A percentile compares a stretch with the other conserved stretches of the same genome.
These are phyloP conservation scores for Diachasmimorpha longicaudata DNA, from an alignment of 1,140 invertebrate genomes.

Conservation along the genomic window DNA sequence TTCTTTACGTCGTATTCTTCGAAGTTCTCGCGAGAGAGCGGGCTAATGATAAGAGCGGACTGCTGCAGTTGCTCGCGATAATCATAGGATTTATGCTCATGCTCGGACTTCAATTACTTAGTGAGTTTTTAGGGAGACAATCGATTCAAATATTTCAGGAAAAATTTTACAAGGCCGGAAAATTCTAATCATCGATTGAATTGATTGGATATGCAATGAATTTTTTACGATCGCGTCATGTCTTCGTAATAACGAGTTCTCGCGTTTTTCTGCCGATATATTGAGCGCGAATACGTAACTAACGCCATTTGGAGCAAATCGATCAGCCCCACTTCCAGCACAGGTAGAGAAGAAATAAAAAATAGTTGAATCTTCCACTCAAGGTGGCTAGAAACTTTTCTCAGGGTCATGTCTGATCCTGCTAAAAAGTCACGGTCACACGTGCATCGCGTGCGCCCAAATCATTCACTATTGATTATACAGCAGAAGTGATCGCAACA, in stretches of 20 bases:
- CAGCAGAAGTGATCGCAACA: slow-evolving; percentile 8
- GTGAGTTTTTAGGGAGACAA: slow-evolving; percentile 67
- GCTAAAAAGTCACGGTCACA: slow-evolving; percentile 17
- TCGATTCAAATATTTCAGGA: neutral
- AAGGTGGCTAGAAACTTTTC: neutral
- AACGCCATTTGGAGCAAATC: neutral
- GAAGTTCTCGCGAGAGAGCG: slow-evolving; percentile 84
- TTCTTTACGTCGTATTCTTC: slow-evolving; percentile 91
- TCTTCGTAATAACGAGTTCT: neutral
- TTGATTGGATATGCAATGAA: neutral
- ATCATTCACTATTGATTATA: slow-evolving; percentile 10
- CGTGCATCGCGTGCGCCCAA: slow-evolving; percentile 23
- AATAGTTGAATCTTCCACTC: neutral
- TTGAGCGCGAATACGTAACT: neutral
- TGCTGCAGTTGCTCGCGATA: slow-evolving; percentile 74
- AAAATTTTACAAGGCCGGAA: too few species aligned
- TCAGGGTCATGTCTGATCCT: slow-evolving; percentile 14
- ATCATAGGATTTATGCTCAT: slow-evolving; percentile 78
- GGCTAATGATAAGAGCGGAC: slow-evolving; percentile 70
- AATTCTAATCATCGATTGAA: too few species aligned
- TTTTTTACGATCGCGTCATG: neutral
- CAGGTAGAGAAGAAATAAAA: neutral
- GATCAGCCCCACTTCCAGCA: neutral
- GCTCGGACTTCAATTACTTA: slow-evolving; percentile 76
- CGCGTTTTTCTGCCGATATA: neutral